Conservation (phyloP, 92 coral and sea anemone genomes). For the Siderastrea siderea region DNA sequence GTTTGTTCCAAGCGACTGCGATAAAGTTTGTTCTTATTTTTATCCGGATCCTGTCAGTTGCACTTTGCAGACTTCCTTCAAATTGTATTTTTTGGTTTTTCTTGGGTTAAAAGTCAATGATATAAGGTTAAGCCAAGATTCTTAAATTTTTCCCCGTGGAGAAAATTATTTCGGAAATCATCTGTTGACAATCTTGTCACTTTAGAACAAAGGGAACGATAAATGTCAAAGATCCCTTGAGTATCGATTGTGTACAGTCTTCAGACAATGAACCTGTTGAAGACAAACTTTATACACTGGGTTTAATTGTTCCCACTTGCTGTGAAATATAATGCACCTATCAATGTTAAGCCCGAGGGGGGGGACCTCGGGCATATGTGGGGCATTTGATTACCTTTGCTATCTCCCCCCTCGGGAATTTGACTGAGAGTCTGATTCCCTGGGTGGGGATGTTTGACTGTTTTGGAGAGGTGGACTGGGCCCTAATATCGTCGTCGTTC, state of each 20-base stretch:
- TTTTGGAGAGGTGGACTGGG: no score
- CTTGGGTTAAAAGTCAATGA: background rate
- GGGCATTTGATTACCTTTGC: no score
- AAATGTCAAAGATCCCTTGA: background rate
- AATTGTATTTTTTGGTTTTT: background rate
- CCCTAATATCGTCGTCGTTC: no score
- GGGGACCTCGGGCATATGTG: no score
- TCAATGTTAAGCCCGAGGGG: no score
- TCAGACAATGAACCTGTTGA: background rate
- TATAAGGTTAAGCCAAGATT: background rate
- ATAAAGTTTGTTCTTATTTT: background rate
- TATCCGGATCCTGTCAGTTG: no score
- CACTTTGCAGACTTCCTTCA: background rate
- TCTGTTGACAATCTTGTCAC: background rate
- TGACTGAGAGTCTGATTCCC: no score
- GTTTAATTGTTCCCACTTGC: no score
- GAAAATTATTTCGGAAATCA: background rate
- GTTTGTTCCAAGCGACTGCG: background rate
- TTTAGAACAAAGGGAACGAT: conserved; percentile 1
- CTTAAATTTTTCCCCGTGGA: background rate
- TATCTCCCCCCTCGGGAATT: no score
- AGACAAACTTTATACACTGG: background rate
- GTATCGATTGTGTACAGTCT: background rate
- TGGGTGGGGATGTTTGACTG: no score
- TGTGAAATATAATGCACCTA: no score